Evolutionary conservation across 30 jellyfish, hydroid and myxozoan species (phyloP).

Genomic region (Pelagia noctiluca): DNA sequence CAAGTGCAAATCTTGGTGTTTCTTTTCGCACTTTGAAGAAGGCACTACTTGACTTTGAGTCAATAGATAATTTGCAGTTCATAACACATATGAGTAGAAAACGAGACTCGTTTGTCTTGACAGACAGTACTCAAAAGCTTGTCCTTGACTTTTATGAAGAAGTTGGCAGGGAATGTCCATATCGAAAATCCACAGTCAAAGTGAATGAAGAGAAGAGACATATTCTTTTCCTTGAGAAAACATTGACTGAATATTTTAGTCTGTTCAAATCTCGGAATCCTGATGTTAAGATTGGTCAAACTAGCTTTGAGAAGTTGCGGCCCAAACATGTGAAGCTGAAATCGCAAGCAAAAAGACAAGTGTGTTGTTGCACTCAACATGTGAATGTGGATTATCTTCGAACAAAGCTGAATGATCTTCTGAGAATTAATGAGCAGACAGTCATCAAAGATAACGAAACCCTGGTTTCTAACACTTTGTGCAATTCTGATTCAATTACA

Average conservation of each 20-base stretch:
- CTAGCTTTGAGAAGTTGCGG: conserved; percentile 63
- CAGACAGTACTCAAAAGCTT: conserved; percentile 39
- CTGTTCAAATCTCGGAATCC: conserved; percentile 36
- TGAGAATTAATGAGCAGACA: conserved; percentile 39
- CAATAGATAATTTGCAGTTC: conserved; percentile 42
- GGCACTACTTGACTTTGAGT: conserved; percentile 40
- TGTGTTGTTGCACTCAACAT: conserved; percentile 70
- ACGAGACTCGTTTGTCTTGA: conserved; percentile 39
- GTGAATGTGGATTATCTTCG: conserved; percentile 56
- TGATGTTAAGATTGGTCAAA: conserved; percentile 58
- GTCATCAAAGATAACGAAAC: conserved; percentile 49
- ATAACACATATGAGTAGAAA: conserved; percentile 32
- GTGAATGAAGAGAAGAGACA: conserved; percentile 54
- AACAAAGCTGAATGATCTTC: conserved; percentile 52
- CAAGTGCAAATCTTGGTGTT: conserved; percentile 42
- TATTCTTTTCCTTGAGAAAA: conserved; percentile 17
- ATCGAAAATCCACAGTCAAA: conserved; percentile 35
- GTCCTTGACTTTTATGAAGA: conserved; percentile 51
- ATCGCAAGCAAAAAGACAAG: conserved; percentile 45
- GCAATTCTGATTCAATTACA: conserved; percentile 40
- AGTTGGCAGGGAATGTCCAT: conserved; percentile 59
- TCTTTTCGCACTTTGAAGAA: conserved; percentile 27
- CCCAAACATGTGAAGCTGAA: conserved; percentile 60
- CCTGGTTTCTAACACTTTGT: conserved; percentile 62
- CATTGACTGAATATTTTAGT: conserved; percentile 45